Evolutionary conservation across 2,888 invertebrate genomes (phyloP).

Genomic region (Oscheius sp.): DNA sequence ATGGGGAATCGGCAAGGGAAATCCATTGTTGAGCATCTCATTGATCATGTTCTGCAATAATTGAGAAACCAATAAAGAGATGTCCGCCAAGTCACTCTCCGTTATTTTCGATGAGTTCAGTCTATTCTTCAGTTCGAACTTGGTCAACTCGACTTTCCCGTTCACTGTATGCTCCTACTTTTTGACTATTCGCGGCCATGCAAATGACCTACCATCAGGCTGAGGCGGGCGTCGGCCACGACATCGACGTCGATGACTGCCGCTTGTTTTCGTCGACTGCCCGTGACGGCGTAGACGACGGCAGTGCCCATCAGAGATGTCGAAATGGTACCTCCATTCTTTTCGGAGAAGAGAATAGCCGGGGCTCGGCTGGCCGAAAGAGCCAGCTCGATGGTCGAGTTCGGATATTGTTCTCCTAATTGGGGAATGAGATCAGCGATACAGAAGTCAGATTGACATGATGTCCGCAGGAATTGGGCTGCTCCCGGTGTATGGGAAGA

Average conservation of each 20-base stretch:
- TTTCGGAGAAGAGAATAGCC: conserved; percentile 60
- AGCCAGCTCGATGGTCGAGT: conserved; percentile 54
- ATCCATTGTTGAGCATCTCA: conserved; percentile 52
- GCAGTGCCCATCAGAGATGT: conserved; percentile 45
- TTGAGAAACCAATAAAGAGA: conserved; percentile 55
- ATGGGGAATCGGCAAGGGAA: conserved; percentile 57
- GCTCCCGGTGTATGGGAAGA: conserved; percentile 53
- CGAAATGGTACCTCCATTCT: conserved; percentile 50
- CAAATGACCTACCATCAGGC: conserved; percentile 41
- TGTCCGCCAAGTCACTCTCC: conserved; percentile 53
- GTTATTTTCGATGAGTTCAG: conserved; percentile 48
- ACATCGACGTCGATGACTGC: conserved; percentile 62
- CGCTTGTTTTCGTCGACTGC: conserved; percentile 49
- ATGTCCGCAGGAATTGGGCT: conserved; percentile 54
- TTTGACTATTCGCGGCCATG: background rate
- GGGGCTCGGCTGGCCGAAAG: conserved; percentile 62
- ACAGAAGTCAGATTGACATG: conserved; percentile 56
- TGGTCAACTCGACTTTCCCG: conserved; percentile 53
- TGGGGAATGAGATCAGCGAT: conserved; percentile 57
- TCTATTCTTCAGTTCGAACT: conserved; percentile 55
- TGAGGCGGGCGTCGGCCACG: conserved; percentile 57
- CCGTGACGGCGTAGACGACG: conserved; percentile 54
- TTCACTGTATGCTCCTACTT: conserved; percentile 45
- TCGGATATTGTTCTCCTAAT: conserved; percentile 56
- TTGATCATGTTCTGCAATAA: conserved; percentile 56